Conservation (phyloP, 2,113 vertebrate genomes). For the Sminthopsis crassicaudata region DNA sequence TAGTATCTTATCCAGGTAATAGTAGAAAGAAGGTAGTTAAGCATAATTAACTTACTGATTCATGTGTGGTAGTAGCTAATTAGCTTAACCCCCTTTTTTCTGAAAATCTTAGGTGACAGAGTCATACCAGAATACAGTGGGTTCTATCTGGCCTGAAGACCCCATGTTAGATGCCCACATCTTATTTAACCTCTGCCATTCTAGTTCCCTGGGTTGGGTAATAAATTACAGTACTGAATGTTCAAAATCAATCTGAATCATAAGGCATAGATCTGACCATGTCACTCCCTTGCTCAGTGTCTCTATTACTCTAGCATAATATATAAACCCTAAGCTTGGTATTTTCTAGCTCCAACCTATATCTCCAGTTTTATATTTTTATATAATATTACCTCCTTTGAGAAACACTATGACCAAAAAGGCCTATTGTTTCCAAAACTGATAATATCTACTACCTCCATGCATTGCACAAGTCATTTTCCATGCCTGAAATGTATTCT, state of each 20-base stretch:
- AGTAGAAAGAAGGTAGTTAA: neutral
- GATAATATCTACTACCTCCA: neutral
- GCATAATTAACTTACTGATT: constrained; percentile 19
- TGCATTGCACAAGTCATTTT: neutral
- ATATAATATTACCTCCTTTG: neutral
- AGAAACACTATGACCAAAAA: neutral
- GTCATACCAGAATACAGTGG: neutral
- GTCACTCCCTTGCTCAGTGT: neutral
- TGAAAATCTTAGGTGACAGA: neutral
- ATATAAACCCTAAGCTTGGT: neutral
- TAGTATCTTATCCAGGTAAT: neutral
- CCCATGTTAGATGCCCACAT: neutral
- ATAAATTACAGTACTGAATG: neutral
- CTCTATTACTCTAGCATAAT: neutral
- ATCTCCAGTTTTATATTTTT: neutral
- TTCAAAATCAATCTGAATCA: constrained; percentile 31
- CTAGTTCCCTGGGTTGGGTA: neutral
- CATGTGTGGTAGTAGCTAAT: neutral
- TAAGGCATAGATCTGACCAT: neutral
- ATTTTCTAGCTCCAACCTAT: neutral
- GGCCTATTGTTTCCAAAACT: neutral
- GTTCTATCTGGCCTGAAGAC: neutral
- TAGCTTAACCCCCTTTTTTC: neutral
- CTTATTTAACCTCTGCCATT: neutral
- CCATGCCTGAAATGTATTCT: too few species aligned